Evolutionary conservation across 2,888 invertebrate species (phyloP).

Genomic region (Criorhina ranunculi): DNA sequence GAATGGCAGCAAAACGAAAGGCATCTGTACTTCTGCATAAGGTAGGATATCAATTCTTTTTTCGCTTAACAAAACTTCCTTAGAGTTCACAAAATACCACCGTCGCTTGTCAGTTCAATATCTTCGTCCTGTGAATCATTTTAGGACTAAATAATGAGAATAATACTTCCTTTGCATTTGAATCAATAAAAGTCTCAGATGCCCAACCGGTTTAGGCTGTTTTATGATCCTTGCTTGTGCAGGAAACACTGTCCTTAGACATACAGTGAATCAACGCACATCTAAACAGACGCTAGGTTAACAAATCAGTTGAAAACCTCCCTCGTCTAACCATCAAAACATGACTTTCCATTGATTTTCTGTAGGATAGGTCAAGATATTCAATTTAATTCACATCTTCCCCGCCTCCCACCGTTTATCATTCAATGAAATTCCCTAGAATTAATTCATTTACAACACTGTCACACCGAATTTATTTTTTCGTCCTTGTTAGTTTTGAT

Average conservation of each 20-base stretch:
- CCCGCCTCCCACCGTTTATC: neutral
- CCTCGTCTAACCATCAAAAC: too few species aligned
- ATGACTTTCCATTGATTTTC: slow-evolving; percentile 19
- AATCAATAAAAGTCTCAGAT: too few species aligned
- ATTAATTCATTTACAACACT: neutral
- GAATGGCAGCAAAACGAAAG: slow-evolving; percentile 85
- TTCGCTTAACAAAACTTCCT: neutral
- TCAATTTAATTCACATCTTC: neutral
- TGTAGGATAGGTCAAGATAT: slow-evolving; percentile 24
- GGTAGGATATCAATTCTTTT: slow-evolving; percentile 80
- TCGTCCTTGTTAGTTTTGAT: slow-evolving; percentile 23
- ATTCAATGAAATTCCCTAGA: neutral
- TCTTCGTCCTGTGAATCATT: too few species aligned
- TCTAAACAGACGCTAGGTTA: too few species aligned
- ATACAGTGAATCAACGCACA: too few species aligned
- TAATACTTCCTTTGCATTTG: too few species aligned
- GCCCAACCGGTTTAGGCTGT: too few species aligned
- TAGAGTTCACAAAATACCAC: too few species aligned
- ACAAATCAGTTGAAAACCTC: too few species aligned
- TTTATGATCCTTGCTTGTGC: too few species aligned
- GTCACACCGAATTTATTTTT: slow-evolving; percentile 28
- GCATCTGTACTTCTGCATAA: slow-evolving; percentile 84
- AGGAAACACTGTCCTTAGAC: too few species aligned
- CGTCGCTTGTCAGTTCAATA: neutral
- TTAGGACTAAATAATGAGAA: too few species aligned